A percentile compares a stretch with the other conserved stretches of the same genome.
Evolutionary conservation across 2,797 vertebrate species (phyloP).

Genomic region (Galago senegalensis): DNA sequence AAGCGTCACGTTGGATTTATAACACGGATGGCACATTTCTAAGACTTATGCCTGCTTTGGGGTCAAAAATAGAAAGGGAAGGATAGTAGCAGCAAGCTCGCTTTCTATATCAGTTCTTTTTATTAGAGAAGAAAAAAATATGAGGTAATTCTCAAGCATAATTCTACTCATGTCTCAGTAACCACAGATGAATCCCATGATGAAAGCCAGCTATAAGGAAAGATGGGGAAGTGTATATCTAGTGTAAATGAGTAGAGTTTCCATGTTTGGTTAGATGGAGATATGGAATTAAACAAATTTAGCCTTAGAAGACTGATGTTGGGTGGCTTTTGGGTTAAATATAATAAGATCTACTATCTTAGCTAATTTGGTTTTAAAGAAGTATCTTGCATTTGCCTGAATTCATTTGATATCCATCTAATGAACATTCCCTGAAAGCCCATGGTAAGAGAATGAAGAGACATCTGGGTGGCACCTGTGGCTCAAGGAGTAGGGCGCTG

Average conservation of each 20-base stretch:
- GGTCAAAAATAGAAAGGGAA: neutral
- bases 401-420: neutral
- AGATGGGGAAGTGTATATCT: neutral
- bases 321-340: neutral
- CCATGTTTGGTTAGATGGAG: neutral
- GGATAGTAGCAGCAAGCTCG: neutral
- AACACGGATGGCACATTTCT: neutral
- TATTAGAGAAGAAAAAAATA: neutral
- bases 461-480: too few species aligned
- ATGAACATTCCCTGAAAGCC: neutral
- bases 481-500: too few species aligned
- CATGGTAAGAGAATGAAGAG: neutral
- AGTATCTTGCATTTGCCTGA: neutral
- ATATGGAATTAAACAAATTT: neutral
- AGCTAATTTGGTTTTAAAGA: neutral
- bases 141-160: neutral
- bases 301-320: neutral
- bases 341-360: neutral
- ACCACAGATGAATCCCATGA: neutral
- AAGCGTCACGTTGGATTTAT: neutral
- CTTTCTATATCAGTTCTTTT: neutral
- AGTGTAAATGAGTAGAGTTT: neutral
- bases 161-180: neutral
- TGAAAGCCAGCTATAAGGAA: neutral
- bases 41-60: neutral